Base-by-base conservation (phyloP, 1,140 invertebrate species). In the Drosophila elegans region DNA sequence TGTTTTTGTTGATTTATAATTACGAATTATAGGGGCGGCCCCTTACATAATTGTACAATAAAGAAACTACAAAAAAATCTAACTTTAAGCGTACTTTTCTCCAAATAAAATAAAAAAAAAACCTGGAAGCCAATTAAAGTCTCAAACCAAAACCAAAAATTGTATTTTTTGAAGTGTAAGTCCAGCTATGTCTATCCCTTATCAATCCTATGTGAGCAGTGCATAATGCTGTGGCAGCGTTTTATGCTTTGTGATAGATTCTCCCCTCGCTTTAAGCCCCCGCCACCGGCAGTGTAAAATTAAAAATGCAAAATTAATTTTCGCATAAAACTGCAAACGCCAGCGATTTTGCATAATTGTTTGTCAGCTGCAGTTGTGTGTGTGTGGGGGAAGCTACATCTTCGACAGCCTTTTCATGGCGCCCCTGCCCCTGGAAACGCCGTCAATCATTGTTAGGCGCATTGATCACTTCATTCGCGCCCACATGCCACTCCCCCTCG, bases 241-340 rank as follows among this genome's bases (percentile, higher is more conserved):
- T 76, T 54, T 48, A 57, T 34, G 21, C 59, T 38, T 27, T 41
- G 52, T 46, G 36, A n/a, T 34, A 29, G 3, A 6, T 10, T 10
- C 41, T 38, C 42, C 4, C 16, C 39, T 48, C 16, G 16, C 44
- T 51, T 52, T 42, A 68, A 71, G 34, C 38, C 36, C 56, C 46
- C 48, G 46, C 54, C 39, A 29, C 5, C 21, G 38, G 25, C 29
- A 53, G 10, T 74, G 78, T 74, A 59, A 88, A 78, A 86, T 86
- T 86, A 86, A 89, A 88, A 88, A 91, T 91, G 77, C 90, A 91
- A 91, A 91, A 91, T 91, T 91, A 91, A 91, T 91, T 91, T 89
- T 44, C 85, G 57, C 73, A 78, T 64, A 78, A 86, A 86, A 78
- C 76, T 82, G 88, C 83, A 75, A 83, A 56, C 80, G 84, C 57